A percentile compares a stretch with the other conserved stretches of the same genome.
These are phyloP conservation scores for Callipepla squamata DNA, from an alignment of 2,113 vertebrate genomes.

Conservation along the genomic window DNA sequence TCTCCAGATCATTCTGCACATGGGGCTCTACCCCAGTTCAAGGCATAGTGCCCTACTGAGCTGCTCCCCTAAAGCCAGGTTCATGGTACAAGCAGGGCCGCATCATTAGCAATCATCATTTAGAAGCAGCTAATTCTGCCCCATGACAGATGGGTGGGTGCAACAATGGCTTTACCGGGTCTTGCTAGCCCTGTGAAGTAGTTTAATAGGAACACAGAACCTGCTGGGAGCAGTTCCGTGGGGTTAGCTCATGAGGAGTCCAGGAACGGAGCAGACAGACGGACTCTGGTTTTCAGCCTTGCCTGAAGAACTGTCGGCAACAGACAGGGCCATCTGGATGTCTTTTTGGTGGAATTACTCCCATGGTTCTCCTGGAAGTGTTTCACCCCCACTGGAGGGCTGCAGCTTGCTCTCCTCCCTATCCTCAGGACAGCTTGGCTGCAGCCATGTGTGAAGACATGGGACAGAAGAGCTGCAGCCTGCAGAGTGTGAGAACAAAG, in stretches of 20 bases:
- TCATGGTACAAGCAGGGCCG: neutral
- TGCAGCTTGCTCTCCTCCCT: neutral
- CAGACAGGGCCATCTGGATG: neutral
- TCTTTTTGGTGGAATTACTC: neutral
- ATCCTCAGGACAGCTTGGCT: neutral
- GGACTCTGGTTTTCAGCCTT: neutral
- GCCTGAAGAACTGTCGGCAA: neutral
- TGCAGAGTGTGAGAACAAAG: neutral
- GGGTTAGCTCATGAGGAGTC: neutral
- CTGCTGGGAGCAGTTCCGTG: neutral
- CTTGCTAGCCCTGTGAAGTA: neutral
- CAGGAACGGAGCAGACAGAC: neutral
- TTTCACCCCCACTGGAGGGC: neutral
- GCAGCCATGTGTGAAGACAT: neutral
- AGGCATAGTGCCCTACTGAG: fast-evolving
- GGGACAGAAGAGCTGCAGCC: neutral
- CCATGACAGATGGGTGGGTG: neutral
- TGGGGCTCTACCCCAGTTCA: neutral
- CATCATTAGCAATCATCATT: neutral
- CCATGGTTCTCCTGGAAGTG: neutral
- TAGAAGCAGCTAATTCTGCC: neutral
- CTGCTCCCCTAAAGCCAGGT: neutral
- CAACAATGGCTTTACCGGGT: fast-evolving
- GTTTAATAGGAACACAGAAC: neutral
- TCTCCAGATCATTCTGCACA: neutral